Percentiles rank a stretch among this genome's conserved stretches.
phyloP scores from a whole-genome alignment of 2,797 vertebrate genomes.

The Anguilla obscura region DNA sequence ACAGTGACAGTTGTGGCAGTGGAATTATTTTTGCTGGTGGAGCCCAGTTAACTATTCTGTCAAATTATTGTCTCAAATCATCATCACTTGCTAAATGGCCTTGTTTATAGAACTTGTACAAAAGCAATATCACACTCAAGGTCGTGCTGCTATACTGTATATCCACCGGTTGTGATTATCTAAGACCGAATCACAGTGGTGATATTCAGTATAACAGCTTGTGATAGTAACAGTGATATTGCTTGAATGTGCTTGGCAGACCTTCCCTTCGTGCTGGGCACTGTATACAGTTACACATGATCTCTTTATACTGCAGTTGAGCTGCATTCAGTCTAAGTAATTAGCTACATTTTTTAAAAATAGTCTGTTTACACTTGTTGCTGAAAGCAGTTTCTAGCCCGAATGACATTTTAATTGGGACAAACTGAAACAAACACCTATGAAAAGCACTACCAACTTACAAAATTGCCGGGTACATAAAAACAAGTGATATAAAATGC shows the following conservation, averaged over 20 bases:
- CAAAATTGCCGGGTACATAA: neutral
- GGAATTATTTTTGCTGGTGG: no score
- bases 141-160: no score
- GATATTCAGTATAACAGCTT: no score
- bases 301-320: neutral
- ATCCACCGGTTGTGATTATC: no score
- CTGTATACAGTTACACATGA: neutral
- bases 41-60: no score
- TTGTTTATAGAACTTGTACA: no score
- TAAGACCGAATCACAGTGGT: no score
- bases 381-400: neutral
- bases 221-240: neutral
- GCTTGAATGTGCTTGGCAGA: neutral
- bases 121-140: no score
- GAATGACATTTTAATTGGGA: neutral
- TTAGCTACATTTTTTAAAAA: neutral
- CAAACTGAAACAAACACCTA: neutral
- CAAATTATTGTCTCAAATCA: no score
- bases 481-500: neutral
- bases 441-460: neutral
- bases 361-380: neutral
- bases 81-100: no score
- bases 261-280: neutral
- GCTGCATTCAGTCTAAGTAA: neutral
- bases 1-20: no score